Evolutionary conservation across 1,140 invertebrate species (phyloP).

Genomic region (Scaptodrosophila lebanonensis): DNA sequence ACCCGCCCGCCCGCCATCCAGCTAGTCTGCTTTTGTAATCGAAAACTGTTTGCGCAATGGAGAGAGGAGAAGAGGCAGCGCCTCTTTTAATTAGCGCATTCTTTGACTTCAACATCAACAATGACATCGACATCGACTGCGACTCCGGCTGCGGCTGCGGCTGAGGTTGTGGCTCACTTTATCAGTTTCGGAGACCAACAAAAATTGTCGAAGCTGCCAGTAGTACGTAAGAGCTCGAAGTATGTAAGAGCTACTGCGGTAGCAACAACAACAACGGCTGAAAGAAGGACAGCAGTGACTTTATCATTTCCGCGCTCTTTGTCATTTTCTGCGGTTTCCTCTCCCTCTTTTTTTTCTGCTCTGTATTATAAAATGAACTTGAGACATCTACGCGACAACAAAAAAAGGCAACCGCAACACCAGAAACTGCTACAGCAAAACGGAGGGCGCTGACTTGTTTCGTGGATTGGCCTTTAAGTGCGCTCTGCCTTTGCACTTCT

Average conservation of each 20-base stretch:
- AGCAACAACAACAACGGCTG: not conserved
- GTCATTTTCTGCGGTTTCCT: constrained; percentile 21
- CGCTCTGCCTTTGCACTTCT: no score
- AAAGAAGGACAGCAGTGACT: constrained; percentile 18
- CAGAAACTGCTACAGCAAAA: no score
- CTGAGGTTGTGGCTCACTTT: constrained; percentile 36
- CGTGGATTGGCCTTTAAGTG: no score
- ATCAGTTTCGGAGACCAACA: constrained; percentile 20
- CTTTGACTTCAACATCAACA: no score
- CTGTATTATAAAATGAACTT: constrained; percentile 13
- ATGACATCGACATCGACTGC: no score
- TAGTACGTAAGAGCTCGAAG: not conserved
- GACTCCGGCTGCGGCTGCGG: no score
- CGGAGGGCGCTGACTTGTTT: no score
- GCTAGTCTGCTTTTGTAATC: constrained; percentile 8
- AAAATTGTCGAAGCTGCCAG: no score
- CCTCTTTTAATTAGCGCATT: constrained; percentile 51
- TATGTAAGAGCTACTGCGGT: not conserved
- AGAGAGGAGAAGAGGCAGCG: constrained; percentile 10
- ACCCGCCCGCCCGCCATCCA: not conserved
- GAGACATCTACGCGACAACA: constrained; percentile 12
- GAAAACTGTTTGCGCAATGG: constrained; percentile 12
- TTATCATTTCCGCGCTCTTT: constrained; percentile 44
- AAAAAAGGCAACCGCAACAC: no score
- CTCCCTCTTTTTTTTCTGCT: constrained; percentile 3